phyloP scores from a whole-genome alignment of 2,113 vertebrate genomes.

The Ornithorhynchus anatinus region DNA sequence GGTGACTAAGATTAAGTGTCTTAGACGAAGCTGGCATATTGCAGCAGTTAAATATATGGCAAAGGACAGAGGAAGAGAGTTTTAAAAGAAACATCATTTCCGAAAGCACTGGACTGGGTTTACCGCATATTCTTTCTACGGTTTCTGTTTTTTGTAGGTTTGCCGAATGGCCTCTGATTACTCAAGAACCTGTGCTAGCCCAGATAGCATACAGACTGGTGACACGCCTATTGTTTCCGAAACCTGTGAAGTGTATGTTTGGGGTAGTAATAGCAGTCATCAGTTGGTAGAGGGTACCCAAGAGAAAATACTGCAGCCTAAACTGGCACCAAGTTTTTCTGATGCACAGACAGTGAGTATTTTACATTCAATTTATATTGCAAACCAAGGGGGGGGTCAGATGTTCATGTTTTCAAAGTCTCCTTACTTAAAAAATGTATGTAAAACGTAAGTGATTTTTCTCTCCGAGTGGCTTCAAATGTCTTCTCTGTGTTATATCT shows the following conservation, averaged over 20 bases:
- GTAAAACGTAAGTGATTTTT: no score
- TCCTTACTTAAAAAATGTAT: slow-evolving; percentile 6
- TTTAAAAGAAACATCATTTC: neutral
- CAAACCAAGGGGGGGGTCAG: neutral
- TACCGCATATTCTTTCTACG: neutral
- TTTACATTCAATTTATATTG: neutral
- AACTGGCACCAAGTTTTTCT: slow-evolving; percentile 83
- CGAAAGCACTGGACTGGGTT: neutral
- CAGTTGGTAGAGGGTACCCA: slow-evolving; percentile 85
- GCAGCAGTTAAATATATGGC: slow-evolving; percentile 1
- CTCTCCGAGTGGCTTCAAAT: no score
- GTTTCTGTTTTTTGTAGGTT: slow-evolving; percentile 70
- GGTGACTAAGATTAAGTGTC: no score
- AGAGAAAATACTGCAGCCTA: slow-evolving; percentile 85
- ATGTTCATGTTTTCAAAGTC: neutral
- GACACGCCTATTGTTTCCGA: slow-evolving; percentile 90
- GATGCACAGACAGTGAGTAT: slow-evolving; percentile 84
- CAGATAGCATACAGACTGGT: slow-evolving; percentile 92
- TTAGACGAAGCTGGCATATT: no score
- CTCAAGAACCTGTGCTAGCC: slow-evolving; percentile 92
- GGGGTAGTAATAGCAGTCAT: slow-evolving; percentile 87
- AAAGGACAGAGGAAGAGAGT: neutral
- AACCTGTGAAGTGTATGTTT: slow-evolving; percentile 93
- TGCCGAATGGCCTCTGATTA: slow-evolving; percentile 92
- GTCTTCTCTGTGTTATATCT: no score